Percentiles rank a stretch among this genome's conserved stretches.
phyloP scores from a whole-genome alignment of 2,113 vertebrate species.

The Actenoides hombroni region DNA sequence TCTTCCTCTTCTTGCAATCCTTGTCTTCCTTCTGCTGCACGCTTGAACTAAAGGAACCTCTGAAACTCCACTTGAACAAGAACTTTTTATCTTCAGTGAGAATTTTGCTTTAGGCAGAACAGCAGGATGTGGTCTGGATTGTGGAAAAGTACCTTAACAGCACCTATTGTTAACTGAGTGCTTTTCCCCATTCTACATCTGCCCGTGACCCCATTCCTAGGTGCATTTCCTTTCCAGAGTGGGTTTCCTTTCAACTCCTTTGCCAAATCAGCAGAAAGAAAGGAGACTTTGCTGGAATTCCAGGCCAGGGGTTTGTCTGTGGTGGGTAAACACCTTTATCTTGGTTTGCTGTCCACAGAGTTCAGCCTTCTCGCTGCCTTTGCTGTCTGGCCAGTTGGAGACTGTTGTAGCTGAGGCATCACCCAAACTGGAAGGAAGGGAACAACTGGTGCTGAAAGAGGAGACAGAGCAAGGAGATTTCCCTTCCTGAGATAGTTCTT shows the following conservation, averaged over 20 bases:
- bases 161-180: neutral
- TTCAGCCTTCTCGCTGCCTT: neutral
- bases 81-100: neutral
- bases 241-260: neutral
- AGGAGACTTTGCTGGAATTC: neutral
- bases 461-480: neutral
- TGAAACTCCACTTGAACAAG: neutral
- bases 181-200: rapidly evolving
- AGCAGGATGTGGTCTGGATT: neutral
- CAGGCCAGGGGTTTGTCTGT: neutral
- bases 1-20: neutral
- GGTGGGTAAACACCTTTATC: too few species aligned
- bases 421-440: neutral
- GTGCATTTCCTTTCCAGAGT: neutral
- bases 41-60: rapidly evolving
- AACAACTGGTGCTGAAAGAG: neutral
- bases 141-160: rapidly evolving
- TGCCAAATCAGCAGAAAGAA: neutral
- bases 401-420: neutral
- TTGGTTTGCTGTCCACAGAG: neutral
- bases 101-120: neutral
- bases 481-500: neutral
- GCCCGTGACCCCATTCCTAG: neutral
- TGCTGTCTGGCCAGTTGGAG: neutral
- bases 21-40: neutral